Percentiles rank a stretch among this genome's conserved stretches.
Conservation (phyloP, 2,888 invertebrate genomes). For the Cyclophora albipunctata region DNA sequence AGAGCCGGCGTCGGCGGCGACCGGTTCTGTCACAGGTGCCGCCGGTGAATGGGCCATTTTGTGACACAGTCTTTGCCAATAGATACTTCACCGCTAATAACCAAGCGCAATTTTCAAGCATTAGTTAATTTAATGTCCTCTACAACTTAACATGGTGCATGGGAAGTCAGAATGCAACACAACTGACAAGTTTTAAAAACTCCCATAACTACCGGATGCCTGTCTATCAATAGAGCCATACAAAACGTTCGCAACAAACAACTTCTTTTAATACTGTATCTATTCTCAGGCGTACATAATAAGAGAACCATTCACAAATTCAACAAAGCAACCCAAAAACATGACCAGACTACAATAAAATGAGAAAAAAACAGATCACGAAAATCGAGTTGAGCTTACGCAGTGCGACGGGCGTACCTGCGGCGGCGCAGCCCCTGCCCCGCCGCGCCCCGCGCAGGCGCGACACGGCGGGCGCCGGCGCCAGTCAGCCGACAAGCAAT, state of each 20-base stretch:
- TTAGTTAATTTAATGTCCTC: conserved; percentile 3
- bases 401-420: conserved; percentile 60
- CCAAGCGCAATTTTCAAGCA: conserved; percentile 23
- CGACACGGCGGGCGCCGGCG: conserved; percentile 73
- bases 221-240: conserved; percentile 18
- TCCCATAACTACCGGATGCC: conserved; percentile 11
- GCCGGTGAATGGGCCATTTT: conserved; percentile 45
- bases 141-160: conserved; percentile 5
- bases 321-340: conserved; percentile 66
- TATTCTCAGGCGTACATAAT: conserved; percentile 33
- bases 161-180: background rate
- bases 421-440: conserved; percentile 34
- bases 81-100: conserved; percentile 38
- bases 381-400: conserved; percentile 65
- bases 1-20: conserved; percentile 45
- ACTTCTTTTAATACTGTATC: conserved; percentile 31
- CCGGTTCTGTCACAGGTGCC: conserved; percentile 64
- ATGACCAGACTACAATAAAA: conserved; percentile 62
- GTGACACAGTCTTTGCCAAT: conserved; percentile 37
- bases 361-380: conserved; percentile 60
- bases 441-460: conserved; percentile 38
- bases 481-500: conserved; percentile 72
- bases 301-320: conserved; percentile 63
- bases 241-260: conserved; percentile 33
- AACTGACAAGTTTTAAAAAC: background rate